Evolutionary conservation across 2,797 vertebrate species (phyloP).

Genomic region (Tenualosa thibaudeaui): DNA sequence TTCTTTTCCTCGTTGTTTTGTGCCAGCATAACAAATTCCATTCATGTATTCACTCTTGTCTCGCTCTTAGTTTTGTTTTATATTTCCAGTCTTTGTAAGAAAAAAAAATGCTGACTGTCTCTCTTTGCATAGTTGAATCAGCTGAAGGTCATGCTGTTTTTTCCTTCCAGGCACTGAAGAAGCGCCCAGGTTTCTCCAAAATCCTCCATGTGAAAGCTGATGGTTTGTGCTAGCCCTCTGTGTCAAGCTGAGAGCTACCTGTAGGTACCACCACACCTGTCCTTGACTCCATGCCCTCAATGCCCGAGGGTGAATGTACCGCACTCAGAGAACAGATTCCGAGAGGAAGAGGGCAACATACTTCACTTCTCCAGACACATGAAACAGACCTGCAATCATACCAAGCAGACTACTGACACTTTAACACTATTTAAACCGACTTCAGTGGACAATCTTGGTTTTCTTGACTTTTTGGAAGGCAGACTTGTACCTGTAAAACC

Average conservation of each 20-base stretch:
- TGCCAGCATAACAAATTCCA: background rate
- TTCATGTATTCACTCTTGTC: background rate
- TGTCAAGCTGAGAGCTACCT: conserved; percentile 26
- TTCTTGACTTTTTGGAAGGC: conserved; percentile 43
- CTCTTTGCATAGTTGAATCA: background rate
- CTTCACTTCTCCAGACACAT: background rate
- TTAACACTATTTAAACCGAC: background rate
- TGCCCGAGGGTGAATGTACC: conserved; percentile 45
- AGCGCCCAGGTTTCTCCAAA: conserved; percentile 97
- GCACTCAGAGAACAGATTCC: conserved; percentile 29
- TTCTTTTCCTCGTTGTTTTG: background rate
- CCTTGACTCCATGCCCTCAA: background rate
- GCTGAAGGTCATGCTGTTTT: background rate
- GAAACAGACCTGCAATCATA: background rate
- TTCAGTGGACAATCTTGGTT: conserved; percentile 21
- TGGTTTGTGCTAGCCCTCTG: conserved; percentile 81
- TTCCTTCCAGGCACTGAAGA: conserved; percentile 86
- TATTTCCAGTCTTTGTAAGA: too few species aligned
- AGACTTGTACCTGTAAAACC: conserved; percentile 23
- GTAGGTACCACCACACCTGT: conserved; percentile 30
- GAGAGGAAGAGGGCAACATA: background rate
- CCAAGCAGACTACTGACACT: background rate
- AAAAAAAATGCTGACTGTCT: background rate
- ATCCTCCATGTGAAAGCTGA: conserved; percentile 95
- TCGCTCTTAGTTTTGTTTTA: background rate